Evolutionary conservation across 2,888 invertebrate species (phyloP).

Genomic region (Andrena trimmerana): DNA sequence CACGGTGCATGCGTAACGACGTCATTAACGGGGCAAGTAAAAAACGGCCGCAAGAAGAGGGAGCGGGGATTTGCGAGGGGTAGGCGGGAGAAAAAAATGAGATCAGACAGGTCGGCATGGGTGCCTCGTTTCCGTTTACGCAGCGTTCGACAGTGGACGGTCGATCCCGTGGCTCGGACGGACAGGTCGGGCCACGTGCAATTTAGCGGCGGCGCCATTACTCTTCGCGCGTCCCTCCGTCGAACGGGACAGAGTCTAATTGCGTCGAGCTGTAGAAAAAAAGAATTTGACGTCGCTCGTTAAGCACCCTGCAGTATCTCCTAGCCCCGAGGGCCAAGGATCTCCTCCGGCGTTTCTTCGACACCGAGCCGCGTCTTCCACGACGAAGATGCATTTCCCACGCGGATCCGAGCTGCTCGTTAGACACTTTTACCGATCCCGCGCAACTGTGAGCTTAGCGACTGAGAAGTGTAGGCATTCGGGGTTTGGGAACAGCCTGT

Average conservation of each 20-base stretch:
- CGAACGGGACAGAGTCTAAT: conserved; percentile 75
- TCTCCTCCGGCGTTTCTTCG: conserved; percentile 42
- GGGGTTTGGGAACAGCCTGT: too few relatives aligned
- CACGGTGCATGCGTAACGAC: conserved; percentile 43
- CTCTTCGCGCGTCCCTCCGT: conserved; percentile 72
- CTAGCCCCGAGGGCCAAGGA: conserved; percentile 40
- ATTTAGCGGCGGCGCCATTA: conserved; percentile 71
- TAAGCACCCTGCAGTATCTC: conserved; percentile 66
- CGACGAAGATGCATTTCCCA: conserved; percentile 44
- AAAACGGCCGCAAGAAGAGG: conserved; percentile 11
- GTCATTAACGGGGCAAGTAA: conserved; percentile 36
- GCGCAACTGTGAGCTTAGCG: neutral
- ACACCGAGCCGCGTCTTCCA: conserved; percentile 28
- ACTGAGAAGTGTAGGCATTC: neutral
- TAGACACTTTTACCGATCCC: conserved; percentile 16
- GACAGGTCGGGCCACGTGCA: conserved; percentile 65
- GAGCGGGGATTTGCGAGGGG: conserved; percentile 47
- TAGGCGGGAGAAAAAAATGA: conserved; percentile 32
- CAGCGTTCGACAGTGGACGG: conserved; percentile 40
- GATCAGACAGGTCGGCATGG: conserved; percentile 39
- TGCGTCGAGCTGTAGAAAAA: conserved; percentile 70
- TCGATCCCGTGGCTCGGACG: conserved; percentile 38
- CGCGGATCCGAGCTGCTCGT: conserved; percentile 24
- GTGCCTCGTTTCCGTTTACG: conserved; percentile 36
- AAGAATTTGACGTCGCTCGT: conserved; percentile 71